Evolutionary conservation across 1,140 invertebrate species (phyloP), one percentile per base, ranked within the genome.

Genomic region (Drosophila sucinea): DNA sequence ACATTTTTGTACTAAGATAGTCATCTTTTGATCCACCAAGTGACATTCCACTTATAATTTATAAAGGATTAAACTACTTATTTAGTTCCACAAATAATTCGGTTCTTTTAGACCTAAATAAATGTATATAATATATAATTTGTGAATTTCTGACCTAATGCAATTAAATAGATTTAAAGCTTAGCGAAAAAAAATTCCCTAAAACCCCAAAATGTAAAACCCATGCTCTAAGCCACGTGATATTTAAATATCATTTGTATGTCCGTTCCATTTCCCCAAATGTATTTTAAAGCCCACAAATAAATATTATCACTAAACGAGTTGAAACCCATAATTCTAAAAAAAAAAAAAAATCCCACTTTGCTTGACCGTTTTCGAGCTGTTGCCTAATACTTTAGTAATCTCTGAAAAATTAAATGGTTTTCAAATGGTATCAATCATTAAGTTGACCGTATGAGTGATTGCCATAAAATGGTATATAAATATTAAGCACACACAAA

Each of bases 351-450:
- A 54, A 55, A 8, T 17, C 51, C 62, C 35, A 68, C 10, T 67
- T 68, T 76, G 77, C 82, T 77, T 85, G 82, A 87, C 82, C 82
- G 68, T 70, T 85, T 70, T 65, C 62, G 75, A 77, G 67, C 44
- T 54, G 5, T 60, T 40, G 54, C 57, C 38, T 23, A 63, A 81
- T 78, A 58, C 33, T 67, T 55, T 27, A 10, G 67, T 81, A 86
- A 86, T 67, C 83, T 56, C 33, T 8, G 33, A 35, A 57, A 71
- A 67, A 72, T 87, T 83, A 79, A 87, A 75, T 70, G 68, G 67
- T 62, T 63, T 76, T 66, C 79, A 76, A 87, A 77, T 82, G 69
- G 71, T 79, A 87, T 87, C 79, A 78, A 86, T 86, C 82, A 87
- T 79, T 79, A 70, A 76, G 70, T 74, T 71, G 68, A 33, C 57